Evolutionary conservation across 2,888 invertebrate genomes (phyloP).

Genomic region (Atherix ibis): DNA sequence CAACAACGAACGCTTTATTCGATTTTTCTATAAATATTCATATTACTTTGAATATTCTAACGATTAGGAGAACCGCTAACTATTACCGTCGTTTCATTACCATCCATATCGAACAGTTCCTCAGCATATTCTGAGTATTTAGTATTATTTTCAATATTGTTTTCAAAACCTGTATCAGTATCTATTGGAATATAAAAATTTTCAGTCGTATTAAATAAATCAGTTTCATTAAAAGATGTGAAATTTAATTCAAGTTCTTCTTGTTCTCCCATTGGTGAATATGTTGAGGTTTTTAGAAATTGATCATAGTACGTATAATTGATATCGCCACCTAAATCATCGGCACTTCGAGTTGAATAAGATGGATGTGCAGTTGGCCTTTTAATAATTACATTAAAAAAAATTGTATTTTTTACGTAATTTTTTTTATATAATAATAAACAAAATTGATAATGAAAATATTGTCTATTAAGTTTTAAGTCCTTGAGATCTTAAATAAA

Average conservation of each 20-base stretch:
- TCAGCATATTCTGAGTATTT: slow-evolving; percentile 36
- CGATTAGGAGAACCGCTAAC: no score
- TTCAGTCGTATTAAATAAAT: slow-evolving; percentile 12
- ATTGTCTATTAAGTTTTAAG: no score
- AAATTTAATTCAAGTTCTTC: slow-evolving; percentile 5
- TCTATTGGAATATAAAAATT: slow-evolving; percentile 10
- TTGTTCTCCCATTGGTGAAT: neutral
- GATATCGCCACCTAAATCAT: no score
- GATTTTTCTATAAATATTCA: slow-evolving; percentile 5
- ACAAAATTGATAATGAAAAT: no score
- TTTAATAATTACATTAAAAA: no score
- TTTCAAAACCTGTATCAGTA: slow-evolving; percentile 13
- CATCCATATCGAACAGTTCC: slow-evolving; percentile 28
- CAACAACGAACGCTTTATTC: slow-evolving; percentile 14
- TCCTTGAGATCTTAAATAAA: no score
- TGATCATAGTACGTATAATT: slow-evolving; percentile 6
- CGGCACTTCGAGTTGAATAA: no score
- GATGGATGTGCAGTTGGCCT: no score
- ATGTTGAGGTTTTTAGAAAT: slow-evolving; percentile 6
- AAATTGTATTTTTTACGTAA: no score
- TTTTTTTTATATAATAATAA: no score
- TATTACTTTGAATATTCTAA: no score
- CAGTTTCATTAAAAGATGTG: slow-evolving; percentile 12
- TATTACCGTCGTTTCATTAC: slow-evolving; percentile 4
- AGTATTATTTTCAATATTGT: slow-evolving; percentile 19